phyloP scores from a whole-genome alignment of 2,888 invertebrate genomes.

The Isotomurus palustris region DNA sequence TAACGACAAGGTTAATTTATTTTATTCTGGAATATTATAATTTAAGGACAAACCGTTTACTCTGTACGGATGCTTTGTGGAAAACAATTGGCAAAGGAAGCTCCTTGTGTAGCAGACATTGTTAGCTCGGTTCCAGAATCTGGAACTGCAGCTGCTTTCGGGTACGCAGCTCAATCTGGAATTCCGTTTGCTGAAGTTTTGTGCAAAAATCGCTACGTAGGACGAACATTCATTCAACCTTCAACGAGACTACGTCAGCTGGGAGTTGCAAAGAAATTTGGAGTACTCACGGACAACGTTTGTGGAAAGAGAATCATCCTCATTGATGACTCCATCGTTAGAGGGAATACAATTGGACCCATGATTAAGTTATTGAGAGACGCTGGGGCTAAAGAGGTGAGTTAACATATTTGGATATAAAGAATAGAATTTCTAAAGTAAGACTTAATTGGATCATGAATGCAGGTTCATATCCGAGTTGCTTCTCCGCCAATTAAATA shows the following conservation, averaged over 20 bases:
- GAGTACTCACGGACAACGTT: slow-evolving; percentile 85
- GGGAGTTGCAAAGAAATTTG: slow-evolving; percentile 95
- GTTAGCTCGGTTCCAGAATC: slow-evolving; percentile 97
- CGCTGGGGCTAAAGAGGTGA: slow-evolving; percentile 88
- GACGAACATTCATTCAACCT: slow-evolving; percentile 96
- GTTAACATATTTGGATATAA: not conserved
- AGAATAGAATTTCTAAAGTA: not conserved
- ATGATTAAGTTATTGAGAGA: slow-evolving; percentile 87
- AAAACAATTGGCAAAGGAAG: slow-evolving; percentile 82
- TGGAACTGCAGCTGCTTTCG: slow-evolving; percentile 93
- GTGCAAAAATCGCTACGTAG: slow-evolving; percentile 94
- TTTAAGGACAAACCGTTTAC: slow-evolving; percentile 89
- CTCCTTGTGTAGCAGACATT: slow-evolving; percentile 86
- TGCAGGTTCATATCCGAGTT: slow-evolving; percentile 85
- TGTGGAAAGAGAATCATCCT: slow-evolving; percentile 82
- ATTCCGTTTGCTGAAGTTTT: slow-evolving; percentile 90
- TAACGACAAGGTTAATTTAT: not conserved
- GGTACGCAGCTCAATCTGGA: slow-evolving; percentile 79
- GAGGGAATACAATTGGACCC: slow-evolving; percentile 95
- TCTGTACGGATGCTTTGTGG: slow-evolving; percentile 92
- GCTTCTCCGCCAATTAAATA: slow-evolving; percentile 92
- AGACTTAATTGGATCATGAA: slow-evolving; percentile 15
- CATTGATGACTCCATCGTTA: slow-evolving; percentile 95
- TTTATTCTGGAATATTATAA: not conserved
- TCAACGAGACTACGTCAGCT: slow-evolving; percentile 82